Conservation (phyloP, 2,797 vertebrate species). For the Thamnophis elegans region DNA sequence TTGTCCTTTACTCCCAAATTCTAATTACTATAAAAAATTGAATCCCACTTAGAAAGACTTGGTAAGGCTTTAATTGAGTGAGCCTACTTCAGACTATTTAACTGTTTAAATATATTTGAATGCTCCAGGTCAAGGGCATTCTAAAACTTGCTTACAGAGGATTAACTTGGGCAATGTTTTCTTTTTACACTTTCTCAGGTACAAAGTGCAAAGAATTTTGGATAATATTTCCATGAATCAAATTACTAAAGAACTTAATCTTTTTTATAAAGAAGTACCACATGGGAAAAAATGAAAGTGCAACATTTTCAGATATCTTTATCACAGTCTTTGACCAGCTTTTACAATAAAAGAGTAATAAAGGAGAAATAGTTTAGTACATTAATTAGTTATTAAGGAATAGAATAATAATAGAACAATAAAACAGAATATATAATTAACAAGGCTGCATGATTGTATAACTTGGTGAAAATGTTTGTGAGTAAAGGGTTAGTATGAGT, state of each 20-base stretch:
- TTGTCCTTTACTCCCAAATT: slow-evolving; percentile 54
- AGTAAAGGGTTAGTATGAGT: too few relatives aligned
- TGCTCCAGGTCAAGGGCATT: slow-evolving; percentile 26
- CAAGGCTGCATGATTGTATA: too few relatives aligned
- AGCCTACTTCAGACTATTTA: slow-evolving; percentile 14
- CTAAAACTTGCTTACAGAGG: slow-evolving; percentile 37
- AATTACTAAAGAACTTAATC: slow-evolving; percentile 7
- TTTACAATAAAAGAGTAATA: not conserved
- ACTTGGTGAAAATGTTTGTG: too few relatives aligned
- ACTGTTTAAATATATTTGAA: slow-evolving; percentile 38
- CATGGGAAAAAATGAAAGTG: slow-evolving; percentile 4
- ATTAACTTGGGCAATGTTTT: slow-evolving; percentile 36
- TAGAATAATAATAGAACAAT: not conserved
- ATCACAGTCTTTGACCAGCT: not conserved
- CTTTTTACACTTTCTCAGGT: slow-evolving; percentile 33
- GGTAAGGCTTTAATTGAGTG: slow-evolving; percentile 22
- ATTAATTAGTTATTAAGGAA: not conserved
- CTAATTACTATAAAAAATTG: slow-evolving; percentile 45
- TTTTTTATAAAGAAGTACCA: slow-evolving; percentile 36
- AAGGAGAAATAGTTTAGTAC: not conserved
- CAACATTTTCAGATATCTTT: not conserved
- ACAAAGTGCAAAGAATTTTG: slow-evolving; percentile 20
- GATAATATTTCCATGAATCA: slow-evolving; percentile 39
- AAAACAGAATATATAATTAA: too few relatives aligned
- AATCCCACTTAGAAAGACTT: slow-evolving; percentile 22